These are phyloP conservation scores for Bombus superbus DNA, from an alignment of 1,140 invertebrate genomes.

Conservation along the genomic window DNA sequence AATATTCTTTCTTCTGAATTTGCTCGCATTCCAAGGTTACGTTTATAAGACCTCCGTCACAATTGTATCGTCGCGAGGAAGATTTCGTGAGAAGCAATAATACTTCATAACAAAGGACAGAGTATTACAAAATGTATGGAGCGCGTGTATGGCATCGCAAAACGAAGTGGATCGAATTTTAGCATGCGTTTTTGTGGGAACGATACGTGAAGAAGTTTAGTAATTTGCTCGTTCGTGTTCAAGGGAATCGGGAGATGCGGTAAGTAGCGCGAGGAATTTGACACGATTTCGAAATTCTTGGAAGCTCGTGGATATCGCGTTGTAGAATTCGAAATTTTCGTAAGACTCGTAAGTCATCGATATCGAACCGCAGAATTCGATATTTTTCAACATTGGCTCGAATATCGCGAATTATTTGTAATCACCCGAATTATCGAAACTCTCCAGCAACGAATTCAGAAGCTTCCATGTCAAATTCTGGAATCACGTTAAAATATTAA, in stretches of 20 bases:
- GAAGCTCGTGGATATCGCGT: no score
- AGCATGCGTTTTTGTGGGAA: background rate
- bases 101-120: background rate
- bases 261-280: background rate
- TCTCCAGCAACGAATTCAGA: background rate
- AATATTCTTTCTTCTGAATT: background rate
- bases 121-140: conserved; percentile 6
- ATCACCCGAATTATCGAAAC: background rate
- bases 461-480: background rate
- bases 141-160: conserved; percentile 1
- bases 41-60: background rate
- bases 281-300: background rate
- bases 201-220: background rate
- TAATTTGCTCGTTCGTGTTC: background rate
- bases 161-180: background rate
- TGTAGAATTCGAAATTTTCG: background rate
- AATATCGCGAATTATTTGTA: no score
- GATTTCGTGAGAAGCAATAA: background rate
- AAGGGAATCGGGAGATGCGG: background rate
- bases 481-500: background rate
- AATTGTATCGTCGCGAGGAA: background rate
- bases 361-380: background rate
- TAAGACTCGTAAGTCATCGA: no score
- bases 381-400: background rate
- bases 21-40: background rate